These are phyloP conservation scores for Crypturellus tataupa DNA, from an alignment of 2,797 vertebrate genomes.

Conservation along the genomic window DNA sequence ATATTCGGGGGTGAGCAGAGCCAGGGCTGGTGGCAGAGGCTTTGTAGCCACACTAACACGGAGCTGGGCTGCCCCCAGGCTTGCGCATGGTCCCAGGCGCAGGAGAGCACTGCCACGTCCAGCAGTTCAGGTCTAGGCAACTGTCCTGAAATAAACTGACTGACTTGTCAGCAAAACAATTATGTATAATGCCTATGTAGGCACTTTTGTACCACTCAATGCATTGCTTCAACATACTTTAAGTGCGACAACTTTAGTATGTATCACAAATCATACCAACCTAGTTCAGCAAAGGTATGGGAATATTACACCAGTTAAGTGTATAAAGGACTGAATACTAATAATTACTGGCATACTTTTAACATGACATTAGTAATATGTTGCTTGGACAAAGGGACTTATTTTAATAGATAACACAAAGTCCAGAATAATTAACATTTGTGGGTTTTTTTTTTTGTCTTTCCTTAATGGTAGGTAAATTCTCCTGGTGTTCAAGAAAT, in stretches of 20 bases:
- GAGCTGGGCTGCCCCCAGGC: background rate
- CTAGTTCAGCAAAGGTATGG: background rate
- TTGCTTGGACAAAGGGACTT: background rate
- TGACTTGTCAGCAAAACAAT: background rate
- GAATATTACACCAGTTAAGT: background rate
- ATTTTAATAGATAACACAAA: background rate
- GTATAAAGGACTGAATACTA: background rate
- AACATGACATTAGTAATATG: background rate
- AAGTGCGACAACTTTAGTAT: background rate
- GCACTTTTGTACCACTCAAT: background rate
- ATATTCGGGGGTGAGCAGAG: background rate
- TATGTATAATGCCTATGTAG: background rate
- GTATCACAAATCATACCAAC: background rate
- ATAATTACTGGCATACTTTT: background rate
- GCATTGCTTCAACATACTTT: background rate
- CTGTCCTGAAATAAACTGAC: background rate
- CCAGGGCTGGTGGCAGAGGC: rapidly evolving
- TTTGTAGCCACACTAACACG: rapidly evolving
- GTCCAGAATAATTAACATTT: background rate
- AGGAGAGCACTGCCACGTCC: background rate
- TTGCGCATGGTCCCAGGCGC: background rate
- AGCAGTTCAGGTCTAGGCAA: background rate
- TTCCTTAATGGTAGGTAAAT: background rate
- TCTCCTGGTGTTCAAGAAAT: background rate
- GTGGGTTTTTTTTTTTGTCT: background rate